Conservation (phyloP, 2,113 vertebrate genomes). For the Ranitomeya variabilis region DNA sequence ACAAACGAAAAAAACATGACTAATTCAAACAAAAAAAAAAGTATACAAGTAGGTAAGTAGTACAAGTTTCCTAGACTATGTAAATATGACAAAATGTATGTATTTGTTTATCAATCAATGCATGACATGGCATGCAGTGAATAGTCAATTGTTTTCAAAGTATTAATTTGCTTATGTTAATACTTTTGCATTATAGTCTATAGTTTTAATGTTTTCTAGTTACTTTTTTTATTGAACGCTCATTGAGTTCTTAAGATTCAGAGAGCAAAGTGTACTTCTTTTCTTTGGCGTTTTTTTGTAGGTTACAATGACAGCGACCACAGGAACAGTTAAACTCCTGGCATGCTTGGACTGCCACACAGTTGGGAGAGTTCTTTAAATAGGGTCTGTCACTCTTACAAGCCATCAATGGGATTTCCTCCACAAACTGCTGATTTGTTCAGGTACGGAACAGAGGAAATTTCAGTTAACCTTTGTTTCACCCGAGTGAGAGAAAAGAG, state of each 20-base stretch:
- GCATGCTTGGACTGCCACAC: constrained; percentile 84
- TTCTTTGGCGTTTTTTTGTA: constrained; percentile 64
- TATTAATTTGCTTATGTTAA: background rate
- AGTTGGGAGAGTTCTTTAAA: constrained; percentile 84
- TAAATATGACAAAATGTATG: background rate
- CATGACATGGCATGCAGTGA: background rate
- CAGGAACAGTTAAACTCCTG: constrained; percentile 84
- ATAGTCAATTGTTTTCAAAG: background rate
- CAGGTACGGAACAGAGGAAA: constrained; percentile 84
- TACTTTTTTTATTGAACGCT: constrained; percentile 56
- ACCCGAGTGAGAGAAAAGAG: constrained; percentile 71
- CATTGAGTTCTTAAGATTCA: constrained; percentile 75
- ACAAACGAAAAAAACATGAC: background rate
- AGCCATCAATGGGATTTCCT: constrained; percentile 84
- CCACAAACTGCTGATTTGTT: constrained; percentile 86
- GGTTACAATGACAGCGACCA: constrained; percentile 79
- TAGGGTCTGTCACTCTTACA: constrained; percentile 83
- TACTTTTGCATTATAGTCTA: background rate
- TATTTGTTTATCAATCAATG: background rate
- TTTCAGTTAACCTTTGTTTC: constrained; percentile 89
- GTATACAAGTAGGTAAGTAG: background rate
- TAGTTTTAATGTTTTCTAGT: background rate
- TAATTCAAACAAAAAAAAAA: background rate
- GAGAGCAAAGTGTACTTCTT: constrained; percentile 73
- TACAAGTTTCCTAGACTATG: too few relatives aligned